phyloP scores from a whole-genome alignment of 2,888 invertebrate species.

The Rhopalosiphum nymphaeae region DNA sequence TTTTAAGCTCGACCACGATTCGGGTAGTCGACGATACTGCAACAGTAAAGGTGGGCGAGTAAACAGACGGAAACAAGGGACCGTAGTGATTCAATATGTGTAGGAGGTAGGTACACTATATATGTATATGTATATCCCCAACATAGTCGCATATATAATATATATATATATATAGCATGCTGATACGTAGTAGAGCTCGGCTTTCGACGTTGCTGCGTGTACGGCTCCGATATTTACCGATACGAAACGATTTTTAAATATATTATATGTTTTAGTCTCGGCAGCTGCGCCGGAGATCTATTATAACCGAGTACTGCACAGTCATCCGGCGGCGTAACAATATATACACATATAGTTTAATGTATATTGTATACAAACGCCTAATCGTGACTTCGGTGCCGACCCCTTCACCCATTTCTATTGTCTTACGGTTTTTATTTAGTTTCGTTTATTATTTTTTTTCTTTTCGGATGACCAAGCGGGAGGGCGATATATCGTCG shows the following conservation, averaged over 20 bases:
- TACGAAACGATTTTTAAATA: neutral
- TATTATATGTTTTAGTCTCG: neutral
- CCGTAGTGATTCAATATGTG: neutral
- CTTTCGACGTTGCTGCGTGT: neutral
- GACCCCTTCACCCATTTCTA: neutral
- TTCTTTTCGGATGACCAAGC: neutral
- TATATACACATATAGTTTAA: neutral
- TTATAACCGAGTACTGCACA: neutral
- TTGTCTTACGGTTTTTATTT: neutral
- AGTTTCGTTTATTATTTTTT: neutral
- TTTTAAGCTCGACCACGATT: neutral
- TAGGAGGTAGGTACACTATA: neutral
- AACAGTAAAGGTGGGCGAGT: too few relatives aligned
- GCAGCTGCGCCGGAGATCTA: neutral
- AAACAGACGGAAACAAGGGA: neutral
- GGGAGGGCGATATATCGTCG: neutral
- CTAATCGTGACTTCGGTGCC: neutral
- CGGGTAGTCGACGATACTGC: neutral
- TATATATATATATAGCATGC: too few relatives aligned
- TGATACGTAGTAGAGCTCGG: neutral
- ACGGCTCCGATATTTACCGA: neutral
- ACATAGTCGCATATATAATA: neutral
- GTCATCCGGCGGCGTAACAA: neutral
- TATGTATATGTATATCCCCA: neutral
- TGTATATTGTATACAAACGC: neutral